phyloP scores from a whole-genome alignment of 2,888 invertebrate genomes.

The Patella depressa region DNA sequence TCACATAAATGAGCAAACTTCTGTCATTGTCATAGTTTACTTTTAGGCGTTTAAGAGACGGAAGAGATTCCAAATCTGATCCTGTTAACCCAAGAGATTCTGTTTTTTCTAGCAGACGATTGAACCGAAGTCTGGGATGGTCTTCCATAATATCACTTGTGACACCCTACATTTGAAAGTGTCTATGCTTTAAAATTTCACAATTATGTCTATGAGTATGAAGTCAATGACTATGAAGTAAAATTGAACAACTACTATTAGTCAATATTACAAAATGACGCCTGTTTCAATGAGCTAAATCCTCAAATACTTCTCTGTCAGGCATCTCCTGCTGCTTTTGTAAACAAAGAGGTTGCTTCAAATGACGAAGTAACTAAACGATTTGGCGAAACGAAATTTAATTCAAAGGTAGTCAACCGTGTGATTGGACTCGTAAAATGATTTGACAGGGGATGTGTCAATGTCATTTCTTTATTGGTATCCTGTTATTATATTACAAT shows the following conservation, averaged over 20 bases:
- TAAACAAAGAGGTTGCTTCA: background rate
- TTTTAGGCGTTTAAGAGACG: conserved; percentile 32
- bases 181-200: too few relatives aligned
- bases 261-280: too few relatives aligned
- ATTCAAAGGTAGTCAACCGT: background rate
- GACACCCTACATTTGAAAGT: background rate
- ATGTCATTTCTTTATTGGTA: too few relatives aligned
- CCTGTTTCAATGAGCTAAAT: too few relatives aligned
- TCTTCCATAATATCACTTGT: background rate
- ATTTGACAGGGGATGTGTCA: too few relatives aligned
- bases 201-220: too few relatives aligned
- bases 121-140: conserved; percentile 26
- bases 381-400: background rate
- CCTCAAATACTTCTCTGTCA: too few relatives aligned
- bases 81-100: conserved; percentile 46
- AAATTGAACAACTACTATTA: too few relatives aligned
- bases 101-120: conserved; percentile 47
- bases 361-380: background rate
- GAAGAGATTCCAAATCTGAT: conserved; percentile 45
- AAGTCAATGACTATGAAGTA: too few relatives aligned
- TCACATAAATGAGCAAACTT: too few relatives aligned
- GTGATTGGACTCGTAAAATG: background rate
- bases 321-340: background rate
- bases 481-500: too few relatives aligned
- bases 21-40: background rate